Evolutionary conservation across 2,888 invertebrate genomes (phyloP).

Genomic region (Muscina levida): DNA sequence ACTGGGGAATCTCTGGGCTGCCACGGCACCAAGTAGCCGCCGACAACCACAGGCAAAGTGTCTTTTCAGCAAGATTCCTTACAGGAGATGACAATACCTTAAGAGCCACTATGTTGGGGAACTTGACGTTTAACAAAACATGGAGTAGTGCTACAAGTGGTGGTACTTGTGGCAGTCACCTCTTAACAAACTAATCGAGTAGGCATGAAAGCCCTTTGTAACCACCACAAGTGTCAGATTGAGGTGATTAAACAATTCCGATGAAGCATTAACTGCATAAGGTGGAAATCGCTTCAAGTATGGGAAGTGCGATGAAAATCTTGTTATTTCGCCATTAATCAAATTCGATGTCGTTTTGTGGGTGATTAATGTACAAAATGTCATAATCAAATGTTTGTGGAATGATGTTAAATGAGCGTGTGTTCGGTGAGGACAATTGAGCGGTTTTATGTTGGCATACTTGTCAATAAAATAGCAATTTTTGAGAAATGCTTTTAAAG

Average conservation of each 20-base stretch:
- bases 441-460: no score
- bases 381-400: not conserved
- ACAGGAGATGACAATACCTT: not conserved
- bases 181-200: not conserved
- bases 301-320: not conserved
- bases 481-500: no score
- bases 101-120: not conserved
- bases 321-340: constrained; percentile 22
- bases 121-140: not conserved
- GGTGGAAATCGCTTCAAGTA: no score
- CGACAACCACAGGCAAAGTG: constrained; percentile 20
- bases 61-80: not conserved
- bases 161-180: constrained; percentile 21
- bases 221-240: not conserved
- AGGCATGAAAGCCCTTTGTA: not conserved
- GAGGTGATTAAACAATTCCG: not conserved
- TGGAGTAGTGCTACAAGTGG: constrained; percentile 33
- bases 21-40: constrained; percentile 19
- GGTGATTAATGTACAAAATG: constrained; percentile 27
- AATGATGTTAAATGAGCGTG: no score
- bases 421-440: no score
- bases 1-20: no score
- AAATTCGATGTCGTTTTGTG: constrained; percentile 1
- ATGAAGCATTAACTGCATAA: no score
- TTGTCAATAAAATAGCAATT: no score